Conservation (phyloP, 2,888 invertebrate genomes). For the Crematogaster levior region DNA sequence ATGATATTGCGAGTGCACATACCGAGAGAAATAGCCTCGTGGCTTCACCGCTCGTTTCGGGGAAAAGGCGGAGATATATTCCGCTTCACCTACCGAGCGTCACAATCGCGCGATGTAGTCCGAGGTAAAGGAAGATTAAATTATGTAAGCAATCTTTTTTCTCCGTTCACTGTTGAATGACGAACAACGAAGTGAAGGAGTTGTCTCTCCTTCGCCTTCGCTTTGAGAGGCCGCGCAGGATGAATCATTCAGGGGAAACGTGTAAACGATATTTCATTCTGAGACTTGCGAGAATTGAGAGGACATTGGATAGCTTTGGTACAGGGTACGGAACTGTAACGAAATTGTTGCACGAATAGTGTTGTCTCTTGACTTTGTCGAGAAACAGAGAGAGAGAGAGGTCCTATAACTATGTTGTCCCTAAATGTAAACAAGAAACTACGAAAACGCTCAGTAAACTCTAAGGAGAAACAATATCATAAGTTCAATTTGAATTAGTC, state of each 20-base stretch:
- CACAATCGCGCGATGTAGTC: conserved; percentile 6
- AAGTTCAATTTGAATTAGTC: conserved; percentile 32
- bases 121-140: conserved; percentile 35
- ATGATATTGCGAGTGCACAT: not conserved
- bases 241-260: conserved; percentile 17
- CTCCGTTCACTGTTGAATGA: not conserved
- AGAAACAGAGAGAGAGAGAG: not conserved
- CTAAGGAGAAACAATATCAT: conserved; percentile 17
- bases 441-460: conserved; percentile 36
- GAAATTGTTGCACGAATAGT: conserved; percentile 10
- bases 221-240: not conserved
- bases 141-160: conserved; percentile 15
- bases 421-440: conserved; percentile 38
- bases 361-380: conserved; percentile 28
- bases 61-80: not conserved
- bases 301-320: conserved; percentile 11
- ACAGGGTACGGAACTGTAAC: not conserved
- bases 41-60: conserved; percentile 14
- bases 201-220: not conserved
- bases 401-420: not conserved
- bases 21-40: conserved; percentile 10
- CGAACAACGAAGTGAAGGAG: not conserved
- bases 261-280: conserved; percentile 15
- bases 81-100: not conserved
- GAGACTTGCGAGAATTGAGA: conserved; percentile 2